A percentile compares a stretch with the other conserved stretches of the same genome.
These are phyloP conservation scores for Lathamus discolor DNA, from an alignment of 2,113 vertebrate species.

Conservation along the genomic window DNA sequence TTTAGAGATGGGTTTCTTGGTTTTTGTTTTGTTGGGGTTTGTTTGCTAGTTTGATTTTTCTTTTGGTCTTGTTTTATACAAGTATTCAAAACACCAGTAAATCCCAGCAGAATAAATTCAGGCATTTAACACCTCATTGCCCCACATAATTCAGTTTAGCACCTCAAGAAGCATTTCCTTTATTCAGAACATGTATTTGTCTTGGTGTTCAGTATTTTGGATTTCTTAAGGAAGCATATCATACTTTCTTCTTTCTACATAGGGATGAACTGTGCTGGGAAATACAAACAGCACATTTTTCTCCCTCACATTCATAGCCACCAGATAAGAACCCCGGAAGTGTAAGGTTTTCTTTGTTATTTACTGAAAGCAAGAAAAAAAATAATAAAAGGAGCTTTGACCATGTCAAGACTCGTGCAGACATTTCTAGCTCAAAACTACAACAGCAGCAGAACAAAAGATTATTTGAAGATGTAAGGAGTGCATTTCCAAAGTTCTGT, in stretches of 20 bases:
- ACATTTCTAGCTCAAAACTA: conserved; percentile 54
- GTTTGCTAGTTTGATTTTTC: neutral
- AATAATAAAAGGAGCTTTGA: neutral
- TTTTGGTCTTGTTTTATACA: neutral
- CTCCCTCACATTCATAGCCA: neutral
- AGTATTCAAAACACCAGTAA: neutral
- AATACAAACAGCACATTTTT: neutral
- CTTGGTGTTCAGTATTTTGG: neutral
- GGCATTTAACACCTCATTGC: neutral
- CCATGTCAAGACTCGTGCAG: conserved; percentile 35
- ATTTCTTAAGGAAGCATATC: neutral
- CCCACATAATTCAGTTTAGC: neutral
- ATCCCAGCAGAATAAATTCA: neutral
- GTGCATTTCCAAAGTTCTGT: conserved; percentile 29
- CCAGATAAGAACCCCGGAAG: neutral
- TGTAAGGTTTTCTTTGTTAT: neutral
- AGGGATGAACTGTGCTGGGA: neutral
- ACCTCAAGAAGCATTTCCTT: neutral
- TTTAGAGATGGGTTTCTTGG: neutral
- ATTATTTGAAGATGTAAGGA: conserved; percentile 48
- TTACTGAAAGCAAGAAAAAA: neutral
- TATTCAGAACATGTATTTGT: neutral
- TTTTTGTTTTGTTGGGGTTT: neutral
- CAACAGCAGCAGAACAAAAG: conserved; percentile 65
- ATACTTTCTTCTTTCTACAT: neutral